Conservation (phyloP, 1,140 invertebrate genomes). For the Listronotus oregonensis region DNA sequence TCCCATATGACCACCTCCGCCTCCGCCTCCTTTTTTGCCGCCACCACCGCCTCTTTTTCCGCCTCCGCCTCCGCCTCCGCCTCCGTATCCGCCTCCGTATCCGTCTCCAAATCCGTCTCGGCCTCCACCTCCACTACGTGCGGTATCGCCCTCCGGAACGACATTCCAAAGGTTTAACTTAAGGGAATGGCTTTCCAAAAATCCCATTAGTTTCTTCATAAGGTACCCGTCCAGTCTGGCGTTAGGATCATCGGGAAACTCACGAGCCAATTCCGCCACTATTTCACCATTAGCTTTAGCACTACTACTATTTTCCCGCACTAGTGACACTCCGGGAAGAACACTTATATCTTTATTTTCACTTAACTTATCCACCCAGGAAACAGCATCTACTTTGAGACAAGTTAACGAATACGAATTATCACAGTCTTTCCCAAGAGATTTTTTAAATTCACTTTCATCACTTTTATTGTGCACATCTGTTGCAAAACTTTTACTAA, state of each 20-base stretch:
- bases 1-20: too few species aligned
- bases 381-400: slow-evolving; percentile 77
- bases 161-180: slow-evolving; percentile 71
- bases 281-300: slow-evolving; percentile 67
- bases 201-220: slow-evolving; percentile 70
- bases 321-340: slow-evolving; percentile 71
- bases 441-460: slow-evolving; percentile 49
- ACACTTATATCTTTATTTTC: slow-evolving; percentile 67
- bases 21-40: too few species aligned
- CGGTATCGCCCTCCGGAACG: slow-evolving; percentile 7
- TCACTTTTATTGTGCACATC: slow-evolving; percentile 35
- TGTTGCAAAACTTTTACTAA: slow-evolving; percentile 8
- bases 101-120: slow-evolving; percentile 38
- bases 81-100: slow-evolving; percentile 2
- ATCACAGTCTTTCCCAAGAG: slow-evolving; percentile 66
- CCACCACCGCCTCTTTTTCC: slow-evolving; percentile 57
- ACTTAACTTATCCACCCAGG: slow-evolving; percentile 73
- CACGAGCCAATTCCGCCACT: slow-evolving; percentile 71
- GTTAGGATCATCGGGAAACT: slow-evolving; percentile 75
- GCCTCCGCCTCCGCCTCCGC: slow-evolving; percentile 56
- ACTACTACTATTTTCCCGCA: slow-evolving; percentile 66
- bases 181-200: slow-evolving; percentile 73
- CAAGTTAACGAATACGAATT: slow-evolving; percentile 75
- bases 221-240: slow-evolving; percentile 77
- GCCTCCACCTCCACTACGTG: slow-evolving; percentile 37